Evolutionary conservation across 1,140 invertebrate genomes (phyloP), one percentile per base, ranked within the genome.

Genomic region (Calliopsis andreniformis): DNA sequence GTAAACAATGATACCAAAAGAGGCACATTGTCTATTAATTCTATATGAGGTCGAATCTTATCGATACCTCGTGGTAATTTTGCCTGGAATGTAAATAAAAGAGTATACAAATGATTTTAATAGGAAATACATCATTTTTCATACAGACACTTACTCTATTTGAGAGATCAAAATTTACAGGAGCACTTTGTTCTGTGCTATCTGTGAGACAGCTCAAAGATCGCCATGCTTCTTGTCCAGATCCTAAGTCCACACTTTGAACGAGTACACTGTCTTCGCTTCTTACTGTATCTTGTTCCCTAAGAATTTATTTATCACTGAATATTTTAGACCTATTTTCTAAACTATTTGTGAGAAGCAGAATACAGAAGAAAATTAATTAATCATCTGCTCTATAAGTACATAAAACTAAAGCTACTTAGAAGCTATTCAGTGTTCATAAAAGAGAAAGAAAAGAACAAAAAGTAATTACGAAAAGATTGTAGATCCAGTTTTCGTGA

Each of bases 11-110:
- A 99, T 1, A 99, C 98, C 51, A 99, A 93, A 14, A 99, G 91
- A 1, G 98, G 98, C 43, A 99, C 98, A 93, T 99, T 99, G 89
- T 99, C 98, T 80, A 99, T 97, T 82, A 96, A 94, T 89, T 98
- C 96, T 69, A 99, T 94, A 91, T 99, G 98, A 0, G 98, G 98
- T 28, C 98, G 94, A 78, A 99, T 99, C 91, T 99, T 98, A 85
- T 99, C 97, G 79, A 99, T 99, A 39, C 98, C 98, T 63, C 97
- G 94, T 0, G 98, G 98, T 68, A 99, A 92, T 92, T 99, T 98
- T 1, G 98, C 97, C 94, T 97, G 82, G 1, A 32, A 20, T 39
- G 12, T 18, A 14, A 8, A 49, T 58, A 18, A 12, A 45, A 62
- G n/a, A n/a, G n/a, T n/a, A n/a, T n/a, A n/a, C n/a, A n/a, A n/a